Conservation (phyloP, 1,140 invertebrate species). For the Sycophila sp. region DNA sequence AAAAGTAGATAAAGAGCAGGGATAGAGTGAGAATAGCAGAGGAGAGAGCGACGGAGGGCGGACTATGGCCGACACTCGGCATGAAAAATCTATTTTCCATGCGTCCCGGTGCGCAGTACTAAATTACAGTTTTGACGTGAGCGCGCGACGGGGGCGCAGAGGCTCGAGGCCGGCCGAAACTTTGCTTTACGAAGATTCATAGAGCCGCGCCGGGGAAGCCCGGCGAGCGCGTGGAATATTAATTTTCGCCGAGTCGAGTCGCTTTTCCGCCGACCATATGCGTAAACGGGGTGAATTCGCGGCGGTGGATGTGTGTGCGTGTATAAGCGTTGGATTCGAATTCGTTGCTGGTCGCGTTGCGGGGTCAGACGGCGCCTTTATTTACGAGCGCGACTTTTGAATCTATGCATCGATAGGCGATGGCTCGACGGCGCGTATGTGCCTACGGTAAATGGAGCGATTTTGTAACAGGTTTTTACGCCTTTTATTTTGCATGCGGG, state of each 20-base stretch:
- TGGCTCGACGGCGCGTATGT: neutral
- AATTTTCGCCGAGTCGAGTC: neutral
- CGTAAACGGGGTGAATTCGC: too few relatives aligned
- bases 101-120: neutral
- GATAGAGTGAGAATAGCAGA: too few relatives aligned
- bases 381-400: neutral
- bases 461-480: neutral
- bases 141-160: neutral
- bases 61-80: too few relatives aligned
- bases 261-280: too few relatives aligned
- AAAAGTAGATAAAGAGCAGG: too few relatives aligned
- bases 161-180: neutral
- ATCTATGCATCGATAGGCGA: neutral
- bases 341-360: neutral
- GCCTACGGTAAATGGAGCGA: neutral
- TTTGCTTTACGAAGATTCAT: neutral
- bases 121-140: neutral
- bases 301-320: too few relatives aligned
- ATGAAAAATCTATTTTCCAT: constrained; percentile 22
- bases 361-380: neutral
- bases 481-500: too few relatives aligned
- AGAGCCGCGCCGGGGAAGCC: too few relatives aligned
- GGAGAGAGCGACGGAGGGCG: too few relatives aligned
- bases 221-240: constrained; percentile 6
- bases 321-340: neutral